phyloP scores from a whole-genome alignment of 1,140 invertebrate species.

The Condylostylus longicornis region DNA sequence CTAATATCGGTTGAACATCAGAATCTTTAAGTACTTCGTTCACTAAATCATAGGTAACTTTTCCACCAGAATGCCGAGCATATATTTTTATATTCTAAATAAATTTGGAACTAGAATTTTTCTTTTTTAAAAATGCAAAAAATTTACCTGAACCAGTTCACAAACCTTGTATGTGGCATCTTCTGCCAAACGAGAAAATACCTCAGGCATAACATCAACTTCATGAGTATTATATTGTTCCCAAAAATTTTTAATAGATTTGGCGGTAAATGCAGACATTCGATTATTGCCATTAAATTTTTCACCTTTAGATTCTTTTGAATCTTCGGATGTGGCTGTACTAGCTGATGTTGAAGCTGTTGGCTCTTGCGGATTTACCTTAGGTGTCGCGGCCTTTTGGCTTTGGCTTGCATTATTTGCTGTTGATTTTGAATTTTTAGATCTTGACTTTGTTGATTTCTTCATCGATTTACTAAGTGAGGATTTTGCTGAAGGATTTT shows the following conservation, averaged over 20 bases:
- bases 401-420: too few relatives aligned
- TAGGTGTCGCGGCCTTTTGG: too few relatives aligned
- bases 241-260: conserved; percentile 30
- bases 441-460: too few relatives aligned
- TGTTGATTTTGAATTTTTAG: too few relatives aligned
- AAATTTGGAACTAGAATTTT: not conserved
- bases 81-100: conserved; percentile 27
- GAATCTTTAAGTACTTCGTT: conserved; percentile 29
- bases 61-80: conserved; percentile 24
- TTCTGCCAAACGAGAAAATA: conserved; percentile 24
- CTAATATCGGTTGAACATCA: conserved; percentile 25
- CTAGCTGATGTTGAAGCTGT: too few relatives aligned
- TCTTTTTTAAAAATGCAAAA: not conserved
- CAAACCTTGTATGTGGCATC: conserved; percentile 30
- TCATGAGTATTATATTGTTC: conserved; percentile 31
- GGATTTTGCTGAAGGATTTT: too few relatives aligned
- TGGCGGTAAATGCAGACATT: too few relatives aligned
- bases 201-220: conserved; percentile 24
- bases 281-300: too few relatives aligned
- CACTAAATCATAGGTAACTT: conserved; percentile 27
- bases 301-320: too few relatives aligned
- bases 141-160: conserved; percentile 25
- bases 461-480: too few relatives aligned
- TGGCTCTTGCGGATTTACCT: too few relatives aligned
- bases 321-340: too few relatives aligned